Evolutionary conservation across 1,140 invertebrate genomes (phyloP).

Genomic region (Tetranychus urticae): DNA sequence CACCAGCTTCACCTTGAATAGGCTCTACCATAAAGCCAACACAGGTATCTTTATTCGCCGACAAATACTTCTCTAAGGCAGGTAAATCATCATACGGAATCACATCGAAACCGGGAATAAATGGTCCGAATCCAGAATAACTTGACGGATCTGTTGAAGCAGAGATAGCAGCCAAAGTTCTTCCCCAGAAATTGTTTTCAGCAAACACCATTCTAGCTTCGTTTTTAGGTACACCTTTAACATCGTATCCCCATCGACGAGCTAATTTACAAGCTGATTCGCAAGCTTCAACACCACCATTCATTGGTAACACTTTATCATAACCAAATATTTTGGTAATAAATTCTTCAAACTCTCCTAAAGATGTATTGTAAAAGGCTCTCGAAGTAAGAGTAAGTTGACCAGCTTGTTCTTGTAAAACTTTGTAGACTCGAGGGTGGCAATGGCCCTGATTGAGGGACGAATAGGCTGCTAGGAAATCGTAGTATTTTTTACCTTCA

Average conservation of each 20-base stretch:
- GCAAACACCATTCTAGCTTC: conserved; percentile 79
- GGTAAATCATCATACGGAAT: conserved; percentile 70
- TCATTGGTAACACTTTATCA: conserved; percentile 37
- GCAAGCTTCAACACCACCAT: conserved; percentile 55
- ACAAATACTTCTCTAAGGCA: conserved; percentile 46
- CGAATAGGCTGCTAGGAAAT: conserved; percentile 89
- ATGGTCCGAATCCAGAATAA: conserved; percentile 74
- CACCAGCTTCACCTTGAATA: conserved; percentile 95
- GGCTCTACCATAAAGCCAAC: conserved; percentile 98
- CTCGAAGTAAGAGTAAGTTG: conserved; percentile 49
- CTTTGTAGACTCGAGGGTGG: conserved; percentile 73
- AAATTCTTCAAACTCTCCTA: conserved; percentile 85
- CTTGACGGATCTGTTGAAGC: conserved; percentile 71
- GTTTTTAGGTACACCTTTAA: conserved; percentile 68
- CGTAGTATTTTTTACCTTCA: conserved; percentile 78
- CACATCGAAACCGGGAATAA: conserved; percentile 72
- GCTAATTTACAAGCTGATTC: conserved; percentile 87
- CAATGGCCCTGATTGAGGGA: conserved; percentile 96
- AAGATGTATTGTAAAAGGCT: conserved; percentile 75
- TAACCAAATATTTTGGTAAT: conserved; percentile 72
- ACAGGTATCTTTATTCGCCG: conserved; percentile 46
- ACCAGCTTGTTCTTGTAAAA: conserved; percentile 48
- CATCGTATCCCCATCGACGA: conserved; percentile 73
- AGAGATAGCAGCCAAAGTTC: conserved; percentile 77
- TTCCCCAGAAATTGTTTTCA: conserved; percentile 90